phyloP scores from a whole-genome alignment of 2,113 vertebrate species.

The Astatotilapia flaviijosephi region DNA sequence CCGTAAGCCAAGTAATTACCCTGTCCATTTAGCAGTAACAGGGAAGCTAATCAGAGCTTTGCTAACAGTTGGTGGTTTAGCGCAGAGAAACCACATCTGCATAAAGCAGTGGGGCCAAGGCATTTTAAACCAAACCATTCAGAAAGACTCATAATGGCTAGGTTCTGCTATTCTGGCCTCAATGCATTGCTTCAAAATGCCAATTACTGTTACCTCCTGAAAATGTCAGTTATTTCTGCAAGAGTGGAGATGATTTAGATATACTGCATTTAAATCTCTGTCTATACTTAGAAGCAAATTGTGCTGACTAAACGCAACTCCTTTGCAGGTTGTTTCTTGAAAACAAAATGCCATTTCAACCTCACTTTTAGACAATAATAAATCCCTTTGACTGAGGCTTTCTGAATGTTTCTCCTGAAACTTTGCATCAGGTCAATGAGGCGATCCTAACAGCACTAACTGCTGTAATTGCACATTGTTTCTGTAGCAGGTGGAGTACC shows the following conservation, averaged over 20 bases:
- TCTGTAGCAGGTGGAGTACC: not conserved
- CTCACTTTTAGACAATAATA: not conserved
- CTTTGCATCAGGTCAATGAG: not conserved
- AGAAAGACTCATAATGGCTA: constrained; percentile 13
- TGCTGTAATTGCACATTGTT: not conserved
- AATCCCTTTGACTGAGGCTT: not conserved
- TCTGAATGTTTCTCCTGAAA: not conserved
- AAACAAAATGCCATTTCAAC: not conserved
- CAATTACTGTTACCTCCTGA: constrained; percentile 12
- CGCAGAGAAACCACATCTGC: constrained; percentile 20
- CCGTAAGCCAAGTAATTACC: constrained; percentile 25
- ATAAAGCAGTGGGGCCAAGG: not conserved
- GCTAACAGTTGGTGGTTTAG: not conserved
- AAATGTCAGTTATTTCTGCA: constrained; percentile 34
- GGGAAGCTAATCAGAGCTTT: constrained; percentile 28
- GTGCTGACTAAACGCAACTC: constrained; percentile 3
- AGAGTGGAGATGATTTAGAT: constrained; percentile 12
- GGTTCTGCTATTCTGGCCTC: not conserved
- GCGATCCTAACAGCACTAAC: not conserved
- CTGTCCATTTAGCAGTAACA: constrained; percentile 32
- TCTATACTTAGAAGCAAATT: not conserved
- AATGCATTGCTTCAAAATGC: constrained; percentile 10
- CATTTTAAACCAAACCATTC: not conserved
- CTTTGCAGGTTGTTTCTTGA: not conserved
- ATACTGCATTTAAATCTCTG: not conserved